phyloP scores from a whole-genome alignment of 2,113 vertebrate species.

The Loxodonta africana region DNA sequence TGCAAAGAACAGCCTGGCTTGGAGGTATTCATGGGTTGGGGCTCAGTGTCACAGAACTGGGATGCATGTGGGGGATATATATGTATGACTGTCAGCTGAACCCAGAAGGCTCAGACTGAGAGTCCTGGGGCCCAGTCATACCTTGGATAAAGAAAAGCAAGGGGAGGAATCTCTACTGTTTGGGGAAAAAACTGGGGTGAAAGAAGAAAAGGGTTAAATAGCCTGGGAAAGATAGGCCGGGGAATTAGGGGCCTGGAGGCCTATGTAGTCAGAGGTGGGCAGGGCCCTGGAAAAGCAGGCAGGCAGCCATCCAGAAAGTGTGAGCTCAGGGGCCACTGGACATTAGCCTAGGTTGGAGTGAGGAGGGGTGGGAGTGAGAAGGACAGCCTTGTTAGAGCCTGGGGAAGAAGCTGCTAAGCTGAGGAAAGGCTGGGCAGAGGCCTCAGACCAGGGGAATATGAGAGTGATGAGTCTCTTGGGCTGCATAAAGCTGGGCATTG shows the following conservation, averaged over 20 bases:
- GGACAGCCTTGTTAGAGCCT: not conserved
- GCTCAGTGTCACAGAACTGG: not conserved
- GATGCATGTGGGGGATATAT: not conserved
- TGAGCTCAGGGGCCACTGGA: constrained; percentile 18
- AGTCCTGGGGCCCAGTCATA: constrained; percentile 12
- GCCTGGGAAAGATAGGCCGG: not conserved
- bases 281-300: not conserved
- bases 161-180: not conserved
- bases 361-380: not conserved
- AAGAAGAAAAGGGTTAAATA: not conserved
- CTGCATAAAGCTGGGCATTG: not conserved
- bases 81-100: not conserved
- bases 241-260: not conserved
- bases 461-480: not conserved
- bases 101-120: not conserved
- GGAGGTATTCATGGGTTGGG: not conserved
- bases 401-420: not conserved
- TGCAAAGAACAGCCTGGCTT: not conserved
- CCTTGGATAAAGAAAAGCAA: constrained; percentile 52
- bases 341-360: not conserved
- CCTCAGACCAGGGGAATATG: not conserved
- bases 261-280: not conserved
- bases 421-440: not conserved
- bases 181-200: not conserved
- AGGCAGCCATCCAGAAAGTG: not conserved